Evolutionary conservation across 1,140 invertebrate species (phyloP).

Genomic region (Palaemon carinicauda): DNA sequence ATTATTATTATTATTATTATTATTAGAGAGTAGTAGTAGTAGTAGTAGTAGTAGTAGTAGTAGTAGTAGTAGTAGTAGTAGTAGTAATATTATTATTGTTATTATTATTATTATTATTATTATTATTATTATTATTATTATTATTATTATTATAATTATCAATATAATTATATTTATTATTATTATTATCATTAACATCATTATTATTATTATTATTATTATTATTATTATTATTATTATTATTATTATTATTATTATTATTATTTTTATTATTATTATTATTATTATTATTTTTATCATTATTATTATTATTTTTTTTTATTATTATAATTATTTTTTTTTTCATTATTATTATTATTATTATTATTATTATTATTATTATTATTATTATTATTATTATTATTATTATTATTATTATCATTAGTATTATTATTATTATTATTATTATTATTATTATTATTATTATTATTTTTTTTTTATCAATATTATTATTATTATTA

Average conservation of each 20-base stretch:
- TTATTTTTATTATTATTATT: neutral
- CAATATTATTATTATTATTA: too few species aligned
- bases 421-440: too few species aligned
- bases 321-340: too few species aligned
- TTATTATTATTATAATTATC: neutral
- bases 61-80: neutral
- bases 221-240: conserved; percentile 16
- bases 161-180: neutral
- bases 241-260: conserved; percentile 2
- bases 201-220: neutral
- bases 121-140: neutral
- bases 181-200: neutral
- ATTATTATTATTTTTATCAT: neutral
- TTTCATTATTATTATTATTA: too few species aligned
- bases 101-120: neutral
- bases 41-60: neutral
- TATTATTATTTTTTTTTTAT: too few species aligned
- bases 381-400: too few species aligned
- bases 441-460: too few species aligned
- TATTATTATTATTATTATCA: too few species aligned
- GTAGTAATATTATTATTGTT: neutral
- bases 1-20: too few species aligned
- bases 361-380: too few species aligned
- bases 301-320: too few species aligned
- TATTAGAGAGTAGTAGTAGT: neutral